phyloP scores from a whole-genome alignment of 2,888 invertebrate genomes.

The Pegoplata infirma region DNA sequence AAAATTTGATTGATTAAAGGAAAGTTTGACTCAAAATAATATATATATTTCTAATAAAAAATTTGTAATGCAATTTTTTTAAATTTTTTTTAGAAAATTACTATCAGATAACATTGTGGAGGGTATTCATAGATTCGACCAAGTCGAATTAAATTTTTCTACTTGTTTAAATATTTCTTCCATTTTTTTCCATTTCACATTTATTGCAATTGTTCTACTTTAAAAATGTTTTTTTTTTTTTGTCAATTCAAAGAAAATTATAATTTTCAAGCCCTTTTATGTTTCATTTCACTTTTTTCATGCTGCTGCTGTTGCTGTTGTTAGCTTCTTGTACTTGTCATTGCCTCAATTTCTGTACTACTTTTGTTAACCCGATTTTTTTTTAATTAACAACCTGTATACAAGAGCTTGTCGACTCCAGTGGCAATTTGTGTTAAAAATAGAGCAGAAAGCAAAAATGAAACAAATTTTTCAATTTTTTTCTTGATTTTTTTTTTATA shows the following conservation, averaged over 20 bases:
- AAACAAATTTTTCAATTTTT: constrained; percentile 40
- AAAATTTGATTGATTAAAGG: too few relatives aligned
- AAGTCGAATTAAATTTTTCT: background rate
- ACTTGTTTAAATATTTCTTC: background rate
- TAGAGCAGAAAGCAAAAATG: constrained; percentile 32
- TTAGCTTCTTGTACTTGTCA: constrained; percentile 45
- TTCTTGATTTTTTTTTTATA: background rate
- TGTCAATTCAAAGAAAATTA: constrained; percentile 51
- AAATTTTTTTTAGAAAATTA: too few relatives aligned
- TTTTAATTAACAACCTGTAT: constrained; percentile 59
- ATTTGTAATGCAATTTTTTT: too few relatives aligned
- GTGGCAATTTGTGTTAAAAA: constrained; percentile 55
- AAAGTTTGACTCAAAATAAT: too few relatives aligned
- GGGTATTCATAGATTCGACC: too few relatives aligned
- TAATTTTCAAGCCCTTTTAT: constrained; percentile 50
- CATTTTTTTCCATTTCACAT: background rate
- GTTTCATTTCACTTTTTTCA: constrained; percentile 31
- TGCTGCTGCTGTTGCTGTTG: constrained; percentile 21
- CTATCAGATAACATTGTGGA: too few relatives aligned
- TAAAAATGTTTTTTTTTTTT: constrained; percentile 33
- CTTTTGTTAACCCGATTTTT: constrained; percentile 56
- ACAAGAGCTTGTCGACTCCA: constrained; percentile 56
- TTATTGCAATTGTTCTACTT: background rate
- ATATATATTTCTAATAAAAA: too few relatives aligned
- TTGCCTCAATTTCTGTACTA: constrained; percentile 55